These are phyloP conservation scores for Aricia agestis DNA, from an alignment of 1,140 invertebrate species.

Conservation along the genomic window DNA sequence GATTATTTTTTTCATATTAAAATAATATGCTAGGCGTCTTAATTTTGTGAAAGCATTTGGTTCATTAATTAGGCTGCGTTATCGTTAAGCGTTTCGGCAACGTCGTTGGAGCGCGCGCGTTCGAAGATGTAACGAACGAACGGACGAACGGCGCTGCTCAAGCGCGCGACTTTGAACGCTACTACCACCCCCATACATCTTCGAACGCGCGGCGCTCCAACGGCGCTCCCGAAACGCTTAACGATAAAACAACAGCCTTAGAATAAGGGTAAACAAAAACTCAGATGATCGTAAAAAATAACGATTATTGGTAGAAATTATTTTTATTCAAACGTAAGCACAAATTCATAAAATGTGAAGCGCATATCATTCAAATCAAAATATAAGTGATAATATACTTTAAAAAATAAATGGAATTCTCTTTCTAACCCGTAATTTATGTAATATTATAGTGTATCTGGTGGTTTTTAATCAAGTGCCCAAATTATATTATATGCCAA, in stretches of 20 bases:
- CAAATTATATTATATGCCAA: background rate
- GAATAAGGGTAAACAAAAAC: background rate
- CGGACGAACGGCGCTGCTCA: too few species aligned
- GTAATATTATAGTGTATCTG: too few species aligned
- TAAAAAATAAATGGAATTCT: background rate
- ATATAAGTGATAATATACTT: background rate
- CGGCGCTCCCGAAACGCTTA: too few species aligned
- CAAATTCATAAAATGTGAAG: background rate
- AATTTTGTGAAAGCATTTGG: background rate
- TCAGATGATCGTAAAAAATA: background rate
- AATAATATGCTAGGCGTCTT: background rate
- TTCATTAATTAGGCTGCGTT: background rate
- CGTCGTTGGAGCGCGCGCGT: too few species aligned
- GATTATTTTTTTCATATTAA: background rate
- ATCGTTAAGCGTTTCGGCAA: too few species aligned
- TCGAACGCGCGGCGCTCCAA: too few species aligned
- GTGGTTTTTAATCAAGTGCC: background rate
- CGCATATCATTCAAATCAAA: background rate
- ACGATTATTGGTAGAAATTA: background rate
- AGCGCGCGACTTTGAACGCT: too few species aligned
- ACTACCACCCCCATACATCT: too few species aligned
- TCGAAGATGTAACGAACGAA: too few species aligned
- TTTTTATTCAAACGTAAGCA: background rate
- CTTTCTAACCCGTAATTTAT: background rate
- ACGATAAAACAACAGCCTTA: too few species aligned